Evolutionary conservation across 1,140 invertebrate genomes (phyloP).

Genomic region (Ganaspis sp.): DNA sequence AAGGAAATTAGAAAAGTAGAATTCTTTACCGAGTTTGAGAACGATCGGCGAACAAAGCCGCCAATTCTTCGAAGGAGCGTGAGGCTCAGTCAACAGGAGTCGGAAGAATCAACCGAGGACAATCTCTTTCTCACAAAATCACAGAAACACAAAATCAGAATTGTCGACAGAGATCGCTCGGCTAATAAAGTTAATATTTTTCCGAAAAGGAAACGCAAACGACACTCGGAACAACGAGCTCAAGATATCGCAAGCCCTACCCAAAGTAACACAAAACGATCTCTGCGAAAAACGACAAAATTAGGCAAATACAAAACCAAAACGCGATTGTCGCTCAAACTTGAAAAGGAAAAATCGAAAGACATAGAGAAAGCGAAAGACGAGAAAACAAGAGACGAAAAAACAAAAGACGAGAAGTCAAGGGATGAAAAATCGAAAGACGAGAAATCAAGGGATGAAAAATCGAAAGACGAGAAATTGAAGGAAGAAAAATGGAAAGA

Average conservation of each 20-base stretch:
- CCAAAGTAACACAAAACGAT: constrained; percentile 47
- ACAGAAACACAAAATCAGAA: constrained; percentile 38
- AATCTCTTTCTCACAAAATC: constrained; percentile 39
- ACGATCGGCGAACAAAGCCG: constrained; percentile 42
- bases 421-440: constrained; percentile 41
- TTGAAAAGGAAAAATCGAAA: constrained; percentile 47
- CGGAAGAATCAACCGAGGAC: constrained; percentile 57
- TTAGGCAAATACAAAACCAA: constrained; percentile 43
- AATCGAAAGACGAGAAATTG: constrained; percentile 46
- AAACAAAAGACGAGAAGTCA: too few species aligned
- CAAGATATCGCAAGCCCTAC: constrained; percentile 51
- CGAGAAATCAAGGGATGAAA: too few species aligned
- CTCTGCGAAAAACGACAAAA: constrained; percentile 56
- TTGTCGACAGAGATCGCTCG: constrained; percentile 46
- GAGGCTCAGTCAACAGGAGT: constrained; percentile 68
- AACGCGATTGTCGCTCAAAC: constrained; percentile 37
- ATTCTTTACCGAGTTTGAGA: constrained; percentile 50
- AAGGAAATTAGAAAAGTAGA: constrained; percentile 50
- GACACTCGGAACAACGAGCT: constrained; percentile 60
- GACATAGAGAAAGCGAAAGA: constrained; percentile 40
- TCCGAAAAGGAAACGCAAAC: constrained; percentile 61
- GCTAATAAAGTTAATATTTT: constrained; percentile 50
- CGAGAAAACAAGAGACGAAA: constrained; percentile 32
- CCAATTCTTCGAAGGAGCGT: constrained; percentile 69
- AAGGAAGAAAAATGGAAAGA: constrained; percentile 37